A percentile compares a stretch with the other conserved stretches of the same genome.
Conservation (phyloP, 2,797 vertebrate species). For the Danio kyathit region DNA sequence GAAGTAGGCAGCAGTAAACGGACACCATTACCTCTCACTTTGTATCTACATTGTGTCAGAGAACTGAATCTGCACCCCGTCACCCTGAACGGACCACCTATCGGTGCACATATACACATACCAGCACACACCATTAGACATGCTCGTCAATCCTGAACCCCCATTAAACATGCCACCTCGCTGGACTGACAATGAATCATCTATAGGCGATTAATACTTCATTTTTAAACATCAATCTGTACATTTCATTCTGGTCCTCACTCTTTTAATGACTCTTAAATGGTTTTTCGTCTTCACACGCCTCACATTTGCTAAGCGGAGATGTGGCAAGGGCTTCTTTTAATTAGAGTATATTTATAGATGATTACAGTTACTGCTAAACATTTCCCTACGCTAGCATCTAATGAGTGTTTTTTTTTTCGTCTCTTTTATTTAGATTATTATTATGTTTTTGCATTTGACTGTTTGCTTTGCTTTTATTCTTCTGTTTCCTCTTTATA, state of each 20-base stretch:
- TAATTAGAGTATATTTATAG: neutral
- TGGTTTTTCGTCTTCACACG: neutral
- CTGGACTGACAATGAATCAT: constrained; percentile 10
- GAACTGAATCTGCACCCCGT: constrained; percentile 43
- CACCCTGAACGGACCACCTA: constrained; percentile 33
- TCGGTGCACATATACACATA: constrained; percentile 21
- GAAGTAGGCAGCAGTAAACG: constrained; percentile 43
- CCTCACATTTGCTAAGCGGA: constrained; percentile 3
- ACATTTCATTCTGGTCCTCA: neutral
- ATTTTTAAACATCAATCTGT: constrained; percentile 13
- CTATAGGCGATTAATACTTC: neutral
- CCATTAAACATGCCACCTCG: constrained; percentile 15
- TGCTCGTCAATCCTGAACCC: constrained; percentile 1
- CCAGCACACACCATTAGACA: constrained; percentile 19
- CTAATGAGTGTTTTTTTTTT: no score
- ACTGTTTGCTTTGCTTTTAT: neutral
- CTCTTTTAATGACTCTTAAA: constrained; percentile 15
- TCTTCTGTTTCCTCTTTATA: no score
- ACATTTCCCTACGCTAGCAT: neutral
- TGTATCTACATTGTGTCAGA: constrained; percentile 44
- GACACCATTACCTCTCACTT: constrained; percentile 31
- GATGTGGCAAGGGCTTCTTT: neutral
- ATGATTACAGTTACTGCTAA: neutral
- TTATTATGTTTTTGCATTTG: neutral
- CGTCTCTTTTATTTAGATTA: neutral